Evolutionary conservation across 2,888 invertebrate species (phyloP).

Genomic region (Tetranychus truncatus): DNA sequence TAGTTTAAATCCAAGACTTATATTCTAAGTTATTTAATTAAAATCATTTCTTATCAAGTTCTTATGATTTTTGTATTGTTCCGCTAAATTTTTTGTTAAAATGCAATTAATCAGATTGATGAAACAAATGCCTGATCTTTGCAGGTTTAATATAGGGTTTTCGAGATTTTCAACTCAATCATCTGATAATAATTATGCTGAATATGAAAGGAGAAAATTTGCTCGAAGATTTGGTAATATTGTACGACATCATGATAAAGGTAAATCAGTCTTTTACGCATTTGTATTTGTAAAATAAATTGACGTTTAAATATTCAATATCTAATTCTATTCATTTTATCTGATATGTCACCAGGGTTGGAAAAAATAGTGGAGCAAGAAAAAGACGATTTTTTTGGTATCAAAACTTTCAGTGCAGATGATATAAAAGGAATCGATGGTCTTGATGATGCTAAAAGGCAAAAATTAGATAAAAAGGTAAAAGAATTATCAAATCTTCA

Average conservation of each 20-base stretch:
- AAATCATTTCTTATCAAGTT: no score
- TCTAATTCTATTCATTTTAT: no score
- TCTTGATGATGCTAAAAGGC: background rate
- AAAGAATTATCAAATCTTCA: background rate
- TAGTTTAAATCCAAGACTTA: no score
- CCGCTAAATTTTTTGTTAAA: no score
- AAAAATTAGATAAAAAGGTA: background rate
- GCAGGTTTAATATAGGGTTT: no score
- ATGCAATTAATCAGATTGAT: no score
- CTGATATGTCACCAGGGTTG: no score
- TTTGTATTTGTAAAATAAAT: no score
- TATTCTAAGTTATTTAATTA: no score
- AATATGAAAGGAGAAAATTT: conserved; percentile 6
- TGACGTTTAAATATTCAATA: no score
- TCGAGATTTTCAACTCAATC: background rate
- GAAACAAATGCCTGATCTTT: no score
- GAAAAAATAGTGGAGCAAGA: background rate
- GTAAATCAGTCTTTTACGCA: background rate
- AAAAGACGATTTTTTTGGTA: background rate
- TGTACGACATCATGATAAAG: background rate
- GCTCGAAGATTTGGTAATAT: background rate
- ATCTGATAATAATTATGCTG: background rate
- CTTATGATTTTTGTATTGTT: no score
- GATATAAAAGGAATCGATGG: background rate
- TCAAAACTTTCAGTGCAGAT: background rate